Evolutionary conservation across 1,140 invertebrate genomes (phyloP).

Genomic region (Muscidifurax raptorellus): DNA sequence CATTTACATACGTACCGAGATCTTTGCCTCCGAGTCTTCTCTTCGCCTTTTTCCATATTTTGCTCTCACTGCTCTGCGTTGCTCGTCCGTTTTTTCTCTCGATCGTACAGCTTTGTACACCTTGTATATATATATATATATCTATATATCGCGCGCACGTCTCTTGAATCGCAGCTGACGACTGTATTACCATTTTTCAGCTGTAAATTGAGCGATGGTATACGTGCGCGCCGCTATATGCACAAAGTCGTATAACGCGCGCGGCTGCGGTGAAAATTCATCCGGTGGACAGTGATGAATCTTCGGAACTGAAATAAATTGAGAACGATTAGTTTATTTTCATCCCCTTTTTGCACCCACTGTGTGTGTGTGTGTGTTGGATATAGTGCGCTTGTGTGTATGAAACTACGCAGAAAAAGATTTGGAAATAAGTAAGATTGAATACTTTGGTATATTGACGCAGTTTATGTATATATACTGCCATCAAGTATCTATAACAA

Average conservation of each 20-base stretch:
- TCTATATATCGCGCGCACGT: not conserved
- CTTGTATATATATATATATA: slow-evolving; percentile 2
- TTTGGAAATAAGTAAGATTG: too few species aligned
- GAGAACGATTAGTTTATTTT: slow-evolving; percentile 13
- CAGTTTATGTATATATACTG: too few species aligned
- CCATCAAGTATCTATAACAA: too few species aligned
- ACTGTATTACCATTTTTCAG: slow-evolving; percentile 41
- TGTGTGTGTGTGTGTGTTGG: too few species aligned
- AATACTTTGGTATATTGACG: too few species aligned
- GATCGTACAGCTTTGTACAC: not conserved
- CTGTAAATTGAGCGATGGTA: slow-evolving; percentile 11
- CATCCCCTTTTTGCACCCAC: not conserved
- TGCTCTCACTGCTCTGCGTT: not conserved
- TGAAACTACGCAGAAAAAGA: too few species aligned
- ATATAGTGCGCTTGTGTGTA: too few species aligned
- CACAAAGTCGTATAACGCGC: not conserved
- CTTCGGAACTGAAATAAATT: not conserved
- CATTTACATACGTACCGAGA: slow-evolving; percentile 29
- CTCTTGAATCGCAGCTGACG: slow-evolving; percentile 45
- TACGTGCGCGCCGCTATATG: not conserved
- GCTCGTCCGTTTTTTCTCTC: slow-evolving; percentile 4
- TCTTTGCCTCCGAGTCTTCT: not conserved
- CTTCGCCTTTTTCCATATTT: slow-evolving; percentile 3
- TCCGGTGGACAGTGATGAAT: slow-evolving; percentile 17
- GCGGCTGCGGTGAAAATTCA: not conserved